Conservation (phyloP, 2,888 invertebrate genomes). For the Polydrusus pterygomalis region DNA sequence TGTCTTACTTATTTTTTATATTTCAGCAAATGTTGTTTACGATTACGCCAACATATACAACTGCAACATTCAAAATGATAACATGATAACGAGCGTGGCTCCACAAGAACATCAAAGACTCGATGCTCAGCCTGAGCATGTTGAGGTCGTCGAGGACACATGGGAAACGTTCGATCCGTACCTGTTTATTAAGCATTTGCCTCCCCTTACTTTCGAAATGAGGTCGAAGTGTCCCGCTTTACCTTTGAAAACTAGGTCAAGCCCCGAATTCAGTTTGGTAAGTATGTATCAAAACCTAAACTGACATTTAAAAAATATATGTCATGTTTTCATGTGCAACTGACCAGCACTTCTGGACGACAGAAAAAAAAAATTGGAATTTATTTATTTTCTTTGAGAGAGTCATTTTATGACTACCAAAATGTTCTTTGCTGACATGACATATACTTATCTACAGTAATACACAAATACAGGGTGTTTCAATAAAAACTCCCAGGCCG, state of each 20-base stretch:
- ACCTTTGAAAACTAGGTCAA: constrained; percentile 92
- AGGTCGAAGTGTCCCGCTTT: constrained; percentile 85
- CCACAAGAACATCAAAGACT: constrained; percentile 66
- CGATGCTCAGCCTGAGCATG: constrained; percentile 69
- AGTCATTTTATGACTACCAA: too few species aligned
- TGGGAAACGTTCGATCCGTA: constrained; percentile 93
- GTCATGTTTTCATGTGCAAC: too few species aligned
- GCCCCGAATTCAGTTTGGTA: constrained; percentile 94
- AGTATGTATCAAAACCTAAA: constrained; percentile 69
- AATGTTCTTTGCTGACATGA: too few species aligned
- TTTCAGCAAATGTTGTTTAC: constrained; percentile 64
- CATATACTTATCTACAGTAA: too few species aligned
- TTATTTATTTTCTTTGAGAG: too few species aligned
- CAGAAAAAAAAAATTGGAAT: too few species aligned
- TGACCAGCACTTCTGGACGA: too few species aligned
- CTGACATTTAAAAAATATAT: too few species aligned
- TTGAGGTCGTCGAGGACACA: constrained; percentile 74
- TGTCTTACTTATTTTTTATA: background rate
- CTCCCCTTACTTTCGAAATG: constrained; percentile 86
- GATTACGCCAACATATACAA: constrained; percentile 67
- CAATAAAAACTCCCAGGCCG: too few species aligned
- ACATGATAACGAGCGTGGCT: constrained; percentile 66
- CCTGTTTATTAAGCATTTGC: constrained; percentile 92
- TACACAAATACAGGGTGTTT: too few species aligned
- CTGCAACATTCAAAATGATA: constrained; percentile 60